phyloP scores from a whole-genome alignment of 1,140 invertebrate genomes.

The Scylla paramamosain region DNA sequence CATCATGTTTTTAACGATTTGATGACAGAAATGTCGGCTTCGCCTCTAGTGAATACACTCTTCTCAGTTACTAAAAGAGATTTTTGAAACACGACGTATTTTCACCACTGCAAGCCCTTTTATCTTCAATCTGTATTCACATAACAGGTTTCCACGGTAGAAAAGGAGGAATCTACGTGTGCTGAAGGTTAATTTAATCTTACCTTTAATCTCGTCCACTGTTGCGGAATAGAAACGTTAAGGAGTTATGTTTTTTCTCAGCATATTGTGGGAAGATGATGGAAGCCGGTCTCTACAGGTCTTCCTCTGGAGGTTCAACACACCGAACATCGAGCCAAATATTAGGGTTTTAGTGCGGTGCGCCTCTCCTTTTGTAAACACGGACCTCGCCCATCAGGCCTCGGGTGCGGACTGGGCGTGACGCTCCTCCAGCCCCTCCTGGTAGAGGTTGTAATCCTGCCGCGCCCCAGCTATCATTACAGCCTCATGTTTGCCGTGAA shows the following conservation, averaged over 20 bases:
- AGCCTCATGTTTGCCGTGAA: not conserved
- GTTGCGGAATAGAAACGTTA: not conserved
- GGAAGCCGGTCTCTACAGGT: not conserved
- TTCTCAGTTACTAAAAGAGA: too few species aligned
- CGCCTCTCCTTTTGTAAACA: not conserved
- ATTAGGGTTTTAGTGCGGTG: not conserved
- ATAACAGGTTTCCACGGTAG: not conserved
- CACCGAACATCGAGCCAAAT: not conserved
- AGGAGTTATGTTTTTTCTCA: not conserved
- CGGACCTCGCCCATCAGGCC: not conserved
- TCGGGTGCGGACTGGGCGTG: too few species aligned
- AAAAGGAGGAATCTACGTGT: not conserved
- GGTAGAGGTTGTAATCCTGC: not conserved
- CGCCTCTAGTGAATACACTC: too few species aligned
- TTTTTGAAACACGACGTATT: not conserved
- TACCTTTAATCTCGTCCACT: not conserved
- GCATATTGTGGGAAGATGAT: not conserved
- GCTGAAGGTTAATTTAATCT: not conserved
- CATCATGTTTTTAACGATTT: too few species aligned
- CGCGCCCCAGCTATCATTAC: not conserved
- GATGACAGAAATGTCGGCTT: too few species aligned
- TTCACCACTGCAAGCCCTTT: not conserved
- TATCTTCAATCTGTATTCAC: not conserved
- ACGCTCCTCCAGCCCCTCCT: too few species aligned
- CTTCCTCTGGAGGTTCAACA: not conserved